Base-by-base conservation (phyloP, 2,113 vertebrate genomes). In the Datnioides undecimradiatus region DNA sequence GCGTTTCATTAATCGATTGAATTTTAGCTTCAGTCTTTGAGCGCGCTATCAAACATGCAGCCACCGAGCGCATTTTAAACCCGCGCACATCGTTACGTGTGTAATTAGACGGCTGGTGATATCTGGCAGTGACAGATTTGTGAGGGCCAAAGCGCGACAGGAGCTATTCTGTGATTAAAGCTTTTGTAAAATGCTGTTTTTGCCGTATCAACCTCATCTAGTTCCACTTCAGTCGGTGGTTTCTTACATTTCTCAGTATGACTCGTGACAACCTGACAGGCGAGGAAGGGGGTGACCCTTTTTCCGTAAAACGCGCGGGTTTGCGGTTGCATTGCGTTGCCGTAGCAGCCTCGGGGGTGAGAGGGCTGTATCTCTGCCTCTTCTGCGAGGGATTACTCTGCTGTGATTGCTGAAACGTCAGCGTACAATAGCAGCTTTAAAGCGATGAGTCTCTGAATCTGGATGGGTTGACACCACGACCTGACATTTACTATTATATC, bases 381-480 rank as follows among this genome's bases (percentile, higher is more conserved):
- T 62, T 68, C 60, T 70, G 77, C 13, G 11, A 40, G 3, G 38
- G 59, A 82, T 85, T 80, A 73, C 46, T 74, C 65, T 36, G 62
- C 76, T 51, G 57, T 52, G 71, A 76, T 48, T 45, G 66, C 68
- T 57, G 33, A 85, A 85, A 60, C 33, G 23, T 72, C 62, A 59
- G 14, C 17, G 66, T 71, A 71, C 75, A 84, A 75, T n/a, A 31
- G 73, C 82, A 60, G 76, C 66, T 41, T 36, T 27, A 27, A 58
- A n/a, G 63, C 33, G 63, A 43, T 0, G 1, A 25, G 29, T 58
- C 40, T 70, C 54, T 65, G 38, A 76, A 48, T 16, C 19, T 5
- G 49, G 36, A 79, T 14, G n/a, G 9, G 25, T 43, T 66, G 54
- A 78, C 70, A 59, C 58, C 52, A 63, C 73, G 85, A 73, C 33